Percentiles rank a stretch among this genome's conserved stretches.
phyloP scores from a whole-genome alignment of 2,888 invertebrate species.

The Tipula vernalis region DNA sequence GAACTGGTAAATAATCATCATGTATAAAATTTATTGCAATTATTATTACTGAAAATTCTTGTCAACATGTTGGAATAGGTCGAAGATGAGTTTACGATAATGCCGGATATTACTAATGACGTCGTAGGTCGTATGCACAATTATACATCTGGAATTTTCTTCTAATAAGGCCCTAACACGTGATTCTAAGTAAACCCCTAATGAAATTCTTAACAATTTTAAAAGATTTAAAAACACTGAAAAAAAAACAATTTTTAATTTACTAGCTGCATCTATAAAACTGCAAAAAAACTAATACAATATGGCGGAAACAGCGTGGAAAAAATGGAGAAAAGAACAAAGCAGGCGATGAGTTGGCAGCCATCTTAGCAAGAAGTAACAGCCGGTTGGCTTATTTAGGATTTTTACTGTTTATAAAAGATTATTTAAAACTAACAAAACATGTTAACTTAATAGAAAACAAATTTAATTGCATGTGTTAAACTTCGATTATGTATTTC shows the following conservation, averaged over 20 bases:
- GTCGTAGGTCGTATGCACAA: background rate
- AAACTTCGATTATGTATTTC: background rate
- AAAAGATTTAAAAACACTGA: background rate
- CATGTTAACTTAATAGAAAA: background rate
- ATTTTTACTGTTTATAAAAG: background rate
- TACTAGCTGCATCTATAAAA: background rate
- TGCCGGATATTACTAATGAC: background rate
- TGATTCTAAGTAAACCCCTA: background rate
- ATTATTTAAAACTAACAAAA: background rate
- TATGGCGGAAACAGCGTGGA: constrained; percentile 9
- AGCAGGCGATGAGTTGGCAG: constrained; percentile 6
- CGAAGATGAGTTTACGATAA: background rate
- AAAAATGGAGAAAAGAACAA: background rate
- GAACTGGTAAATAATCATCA: constrained; percentile 25
- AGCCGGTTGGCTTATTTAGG: background rate
- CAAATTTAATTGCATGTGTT: background rate
- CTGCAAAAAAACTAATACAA: background rate
- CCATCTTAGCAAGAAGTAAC: background rate
- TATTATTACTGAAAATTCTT: background rate
- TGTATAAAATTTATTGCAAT: background rate
- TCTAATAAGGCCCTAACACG: background rate
- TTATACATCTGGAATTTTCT: background rate
- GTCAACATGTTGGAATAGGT: background rate
- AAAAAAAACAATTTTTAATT: background rate
- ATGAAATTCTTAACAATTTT: background rate